A percentile compares a stretch with the other conserved stretches of the same genome.
Evolutionary conservation across 1,140 invertebrate species (phyloP).

Genomic region (Neodiprion pinetum): DNA sequence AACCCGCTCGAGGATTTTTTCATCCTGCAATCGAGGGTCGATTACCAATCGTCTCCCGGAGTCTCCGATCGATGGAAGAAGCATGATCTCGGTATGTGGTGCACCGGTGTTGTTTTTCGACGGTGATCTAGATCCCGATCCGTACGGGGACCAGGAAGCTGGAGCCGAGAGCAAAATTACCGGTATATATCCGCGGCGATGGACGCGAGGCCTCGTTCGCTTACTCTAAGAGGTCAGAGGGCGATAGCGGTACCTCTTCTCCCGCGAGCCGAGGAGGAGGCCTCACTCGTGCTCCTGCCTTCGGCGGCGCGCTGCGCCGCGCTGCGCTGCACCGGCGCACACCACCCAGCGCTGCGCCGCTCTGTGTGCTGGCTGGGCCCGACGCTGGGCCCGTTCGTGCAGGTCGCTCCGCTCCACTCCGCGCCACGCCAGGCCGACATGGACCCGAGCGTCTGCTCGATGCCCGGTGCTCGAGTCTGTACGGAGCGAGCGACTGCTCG

Average conservation of each 20-base stretch:
- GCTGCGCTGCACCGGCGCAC: not conserved
- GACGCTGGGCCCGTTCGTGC: constrained; percentile 38
- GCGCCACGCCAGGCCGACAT: constrained; percentile 23
- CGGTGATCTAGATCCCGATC: constrained; percentile 43
- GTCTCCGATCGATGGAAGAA: too few relatives aligned
- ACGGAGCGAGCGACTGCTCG: constrained; percentile 41
- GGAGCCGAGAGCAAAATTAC: constrained; percentile 53
- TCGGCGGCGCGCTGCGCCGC: not conserved
- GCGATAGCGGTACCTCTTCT: constrained; percentile 59
- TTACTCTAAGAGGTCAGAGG: constrained; percentile 56
- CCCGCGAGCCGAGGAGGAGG: constrained; percentile 34
- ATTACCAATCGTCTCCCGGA: not conserved
- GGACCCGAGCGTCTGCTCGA: constrained; percentile 13
- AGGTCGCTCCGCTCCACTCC: constrained; percentile 24
- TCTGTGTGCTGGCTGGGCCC: constrained; percentile 22
- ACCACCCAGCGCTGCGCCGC: not conserved
- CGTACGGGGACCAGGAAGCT: constrained; percentile 52
- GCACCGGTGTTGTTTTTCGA: too few relatives aligned
- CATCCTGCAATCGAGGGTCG: not conserved
- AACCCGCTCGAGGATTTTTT: too few relatives aligned
- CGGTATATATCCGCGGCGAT: constrained; percentile 39
- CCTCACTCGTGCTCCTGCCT: constrained; percentile 42
- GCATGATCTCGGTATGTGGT: too few relatives aligned
- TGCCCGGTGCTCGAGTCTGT: constrained; percentile 25
- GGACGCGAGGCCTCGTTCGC: constrained; percentile 50